Evolutionary conservation across 2,797 vertebrate genomes (phyloP).

Genomic region (Rachycentron canadum): DNA sequence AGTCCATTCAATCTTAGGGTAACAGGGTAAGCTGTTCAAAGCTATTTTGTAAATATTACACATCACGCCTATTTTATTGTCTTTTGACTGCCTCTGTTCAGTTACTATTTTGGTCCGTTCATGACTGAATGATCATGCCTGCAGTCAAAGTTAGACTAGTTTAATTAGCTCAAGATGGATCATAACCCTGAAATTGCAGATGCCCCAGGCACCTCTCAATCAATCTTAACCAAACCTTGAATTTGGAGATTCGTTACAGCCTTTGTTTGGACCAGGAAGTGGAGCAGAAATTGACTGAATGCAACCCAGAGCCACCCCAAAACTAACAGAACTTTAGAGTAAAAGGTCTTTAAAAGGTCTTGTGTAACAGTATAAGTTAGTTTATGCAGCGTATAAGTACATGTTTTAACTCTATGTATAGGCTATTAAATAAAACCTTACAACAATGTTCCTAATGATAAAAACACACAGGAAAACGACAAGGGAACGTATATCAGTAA

Average conservation of each 20-base stretch:
- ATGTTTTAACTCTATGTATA: slow-evolving; percentile 1
- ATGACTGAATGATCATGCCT: too few species aligned
- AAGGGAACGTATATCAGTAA: slow-evolving; percentile 37
- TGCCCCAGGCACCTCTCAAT: not conserved
- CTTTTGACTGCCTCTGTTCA: too few species aligned
- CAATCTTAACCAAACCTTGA: not conserved
- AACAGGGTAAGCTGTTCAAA: not conserved
- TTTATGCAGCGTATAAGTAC: slow-evolving; percentile 20
- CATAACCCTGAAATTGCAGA: not conserved
- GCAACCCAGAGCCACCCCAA: not conserved
- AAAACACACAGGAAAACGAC: slow-evolving; percentile 18
- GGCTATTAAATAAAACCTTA: slow-evolving; percentile 5
- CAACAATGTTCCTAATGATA: slow-evolving; percentile 26
- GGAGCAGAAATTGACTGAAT: not conserved
- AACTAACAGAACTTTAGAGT: not conserved
- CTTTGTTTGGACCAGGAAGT: not conserved
- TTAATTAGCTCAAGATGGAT: not conserved
- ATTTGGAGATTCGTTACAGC: not conserved
- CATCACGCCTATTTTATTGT: too few species aligned
- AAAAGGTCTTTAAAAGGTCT: not conserved
- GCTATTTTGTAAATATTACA: not conserved
- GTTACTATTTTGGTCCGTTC: too few species aligned
- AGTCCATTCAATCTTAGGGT: not conserved
- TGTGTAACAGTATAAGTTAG: not conserved
- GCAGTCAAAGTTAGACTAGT: not conserved